Base-by-base conservation (phyloP, 2,888 invertebrate genomes). In the Philhelius pedissequus region DNA sequence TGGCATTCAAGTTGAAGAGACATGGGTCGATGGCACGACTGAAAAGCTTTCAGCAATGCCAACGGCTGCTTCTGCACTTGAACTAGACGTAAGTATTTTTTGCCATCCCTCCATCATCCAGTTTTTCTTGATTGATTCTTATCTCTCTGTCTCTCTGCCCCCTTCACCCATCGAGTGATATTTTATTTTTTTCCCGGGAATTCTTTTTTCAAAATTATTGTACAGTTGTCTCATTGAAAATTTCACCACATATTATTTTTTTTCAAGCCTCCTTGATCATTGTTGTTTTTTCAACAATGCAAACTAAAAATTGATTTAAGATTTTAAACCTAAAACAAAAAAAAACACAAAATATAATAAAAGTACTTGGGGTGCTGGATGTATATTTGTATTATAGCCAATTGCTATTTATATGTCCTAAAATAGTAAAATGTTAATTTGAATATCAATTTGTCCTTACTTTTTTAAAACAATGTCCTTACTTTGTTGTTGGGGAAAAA, bases 11-110 rank as follows among this genome's bases (percentile, higher is more conserved):
- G 95, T 95, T 87, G 98, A 98, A 91, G 96, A 96, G 87, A 95
- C 95, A 88, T 98, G 97, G 95, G 94, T 98, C 79, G 97, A 97
- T 89, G 97, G 97, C 87, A 95, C 96, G 18, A 96, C 96, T 90
- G 94, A 93, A 86, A 96, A 96, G 90, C 93, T 97, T 66, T 96
- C 97, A 87, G 94, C 94, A 20, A 93, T 95, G 88, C 94, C 95
- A 60, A 95, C 96, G 11, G 93, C 94, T 83, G 91, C 92, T 82
- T 91, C 92, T 86, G 92, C 90, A 89, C 90, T 89, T 87, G 92
- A 92, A 88, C 87, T 92, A 87, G 92, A 92, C 88, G 92, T 92
- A 88, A 92, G 92, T 92, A 90, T 35, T 38, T 68, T 32, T 35
- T 60, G 13, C 3, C 6, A n/a, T 22, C 52, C 32, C 43, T n/a